These are phyloP conservation scores for Apostichopus leukothele DNA, from an alignment of 53 echinoderm and acorn worm genomes.

Conservation along the genomic window DNA sequence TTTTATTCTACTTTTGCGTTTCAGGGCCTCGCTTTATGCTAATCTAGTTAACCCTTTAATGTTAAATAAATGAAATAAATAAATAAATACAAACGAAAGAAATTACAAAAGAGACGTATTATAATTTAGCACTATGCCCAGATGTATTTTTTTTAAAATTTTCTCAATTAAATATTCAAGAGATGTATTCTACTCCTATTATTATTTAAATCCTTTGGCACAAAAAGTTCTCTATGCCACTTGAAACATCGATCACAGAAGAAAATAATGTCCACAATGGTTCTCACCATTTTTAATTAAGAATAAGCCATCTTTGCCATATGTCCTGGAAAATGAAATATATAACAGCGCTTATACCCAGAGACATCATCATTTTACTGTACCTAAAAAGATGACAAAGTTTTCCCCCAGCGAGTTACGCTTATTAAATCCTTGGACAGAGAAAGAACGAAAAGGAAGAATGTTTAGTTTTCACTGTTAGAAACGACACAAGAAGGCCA, in stretches of 20 bases:
- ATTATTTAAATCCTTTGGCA: slow-evolving; percentile 32
- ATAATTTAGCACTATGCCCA: slow-evolving; percentile 46
- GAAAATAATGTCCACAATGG: slow-evolving; percentile 16
- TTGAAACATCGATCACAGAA: slow-evolving; percentile 44
- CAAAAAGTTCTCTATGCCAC: slow-evolving; percentile 43
- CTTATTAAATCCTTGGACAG: background rate
- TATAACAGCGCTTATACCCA: background rate
- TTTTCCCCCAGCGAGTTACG: background rate
- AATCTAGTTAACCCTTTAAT: too few relatives aligned
- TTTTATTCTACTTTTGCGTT: too few relatives aligned
- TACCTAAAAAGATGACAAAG: background rate
- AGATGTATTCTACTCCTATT: slow-evolving; percentile 37
- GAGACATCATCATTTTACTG: background rate
- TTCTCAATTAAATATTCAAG: slow-evolving; percentile 31
- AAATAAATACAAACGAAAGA: too few relatives aligned
- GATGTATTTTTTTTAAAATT: slow-evolving; percentile 29
- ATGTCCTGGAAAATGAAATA: background rate
- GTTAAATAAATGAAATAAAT: too few relatives aligned
- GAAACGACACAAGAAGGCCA: slow-evolving; percentile 40
- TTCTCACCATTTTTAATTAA: background rate
- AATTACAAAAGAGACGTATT: too few relatives aligned
- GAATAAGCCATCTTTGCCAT: background rate
- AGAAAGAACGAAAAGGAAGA: slow-evolving; percentile 5
- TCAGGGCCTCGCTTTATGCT: too few relatives aligned
- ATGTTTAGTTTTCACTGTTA: slow-evolving; percentile 11